Conservation (phyloP, 1,140 invertebrate species). For the Brachionus plicatilis region DNA sequence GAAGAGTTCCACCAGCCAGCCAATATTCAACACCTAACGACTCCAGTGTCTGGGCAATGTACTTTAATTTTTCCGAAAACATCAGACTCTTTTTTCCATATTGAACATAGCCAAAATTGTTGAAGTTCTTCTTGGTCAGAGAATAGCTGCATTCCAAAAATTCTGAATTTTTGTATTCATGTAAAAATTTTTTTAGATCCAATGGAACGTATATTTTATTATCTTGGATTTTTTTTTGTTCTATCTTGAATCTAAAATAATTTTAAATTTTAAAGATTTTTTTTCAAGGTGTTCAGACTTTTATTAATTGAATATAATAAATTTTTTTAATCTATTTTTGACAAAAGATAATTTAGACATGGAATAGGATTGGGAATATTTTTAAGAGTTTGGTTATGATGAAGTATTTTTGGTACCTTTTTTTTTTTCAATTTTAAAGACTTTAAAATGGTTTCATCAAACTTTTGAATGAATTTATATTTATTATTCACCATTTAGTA, state of each 20-base stretch:
- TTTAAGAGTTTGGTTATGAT: too few species aligned
- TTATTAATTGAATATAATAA: not conserved
- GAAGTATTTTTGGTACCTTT: too few species aligned
- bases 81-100: not conserved
- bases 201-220: not conserved
- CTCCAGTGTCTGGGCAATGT: not conserved
- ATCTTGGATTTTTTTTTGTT: not conserved
- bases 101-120: not conserved
- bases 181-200: not conserved
- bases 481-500: too few species aligned
- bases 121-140: not conserved
- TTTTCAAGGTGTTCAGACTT: not conserved
- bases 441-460: too few species aligned
- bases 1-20: not conserved
- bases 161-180: not conserved
- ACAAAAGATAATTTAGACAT: too few species aligned
- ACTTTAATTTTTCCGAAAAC: not conserved
- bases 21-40: not conserved
- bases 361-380: too few species aligned
- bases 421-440: too few species aligned
- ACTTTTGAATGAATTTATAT: too few species aligned
- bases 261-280: not conserved
- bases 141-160: not conserved
- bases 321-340: too few species aligned
- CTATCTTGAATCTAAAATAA: not conserved